Evolutionary conservation across 2,797 vertebrate species (phyloP), one percentile per base, ranked within the genome.

Genomic region (Scyliorhinus canicula): DNA sequence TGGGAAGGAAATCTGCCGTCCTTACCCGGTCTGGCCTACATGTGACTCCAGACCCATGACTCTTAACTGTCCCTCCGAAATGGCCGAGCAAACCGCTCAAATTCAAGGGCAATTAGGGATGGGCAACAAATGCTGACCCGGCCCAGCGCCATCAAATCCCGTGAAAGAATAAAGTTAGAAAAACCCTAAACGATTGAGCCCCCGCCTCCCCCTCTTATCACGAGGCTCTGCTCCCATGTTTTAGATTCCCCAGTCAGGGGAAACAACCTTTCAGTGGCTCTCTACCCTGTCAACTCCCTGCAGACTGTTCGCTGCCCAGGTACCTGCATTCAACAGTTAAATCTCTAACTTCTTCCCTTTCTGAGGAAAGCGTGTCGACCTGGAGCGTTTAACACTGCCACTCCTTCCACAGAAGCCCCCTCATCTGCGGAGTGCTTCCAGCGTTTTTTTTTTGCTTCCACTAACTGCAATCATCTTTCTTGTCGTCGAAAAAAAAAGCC

Each of bases 401-500:
- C 82, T 4, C 82, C 31, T 9, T 31, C 50, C 31, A 57, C 84
- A 57, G 31, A 55, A 21, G 31, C 85, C n/a, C 52, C 12, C 52
- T n/a, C 52, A n/a, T 14, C 85, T 31, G 5, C 50, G 16, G 52
- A 14, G 24, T n/a, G 0, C 5, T 55, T 88, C 14, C 55, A 47
- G 77, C 40, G 24, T 44, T 79, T 79, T 74, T 44, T 79, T 79
- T 8, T 47, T 82, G 40, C 44, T 82, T 88, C 60, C n/a, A 44
- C 40, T 91, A 3, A 91, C n/a, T 44, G 60, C 88, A 96, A 96
- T 96, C 97, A 97, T 97, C 97, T 96, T 97, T 97, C 97, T 97
- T 96, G 96, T 96, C 95, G 96, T 95, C 96, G 96, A 96, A 97
- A 40, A 96, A 97, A 97, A 97, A 96, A 96, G 97, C 96, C 95